Base-by-base conservation (phyloP, 2,113 vertebrate genomes). In the Dissostichus mawsoni region DNA sequence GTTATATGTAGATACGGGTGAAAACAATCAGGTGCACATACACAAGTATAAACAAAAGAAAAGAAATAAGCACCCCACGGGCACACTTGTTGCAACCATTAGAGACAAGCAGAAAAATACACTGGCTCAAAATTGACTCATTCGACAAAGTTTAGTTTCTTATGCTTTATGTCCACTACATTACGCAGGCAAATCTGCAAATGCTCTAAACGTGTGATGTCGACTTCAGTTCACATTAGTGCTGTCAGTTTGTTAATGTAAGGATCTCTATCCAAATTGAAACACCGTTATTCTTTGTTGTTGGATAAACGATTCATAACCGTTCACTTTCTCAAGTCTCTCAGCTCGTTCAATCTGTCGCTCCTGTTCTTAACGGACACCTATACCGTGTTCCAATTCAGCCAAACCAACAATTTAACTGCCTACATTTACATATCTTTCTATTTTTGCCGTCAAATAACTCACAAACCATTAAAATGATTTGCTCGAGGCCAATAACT, bases 1-100 rank as follows among this genome's bases (percentile, higher is more conserved):
- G 80, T 82, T 89, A 77, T 76, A 82, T 84, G 81, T 71, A 88
- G 88, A 89, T 88, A 91, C 81, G 62, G 18, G 55, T 2, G 8
- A 41, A 45, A 44, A 55, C 52, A 83, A 70, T 79, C 85, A 84
- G 78, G 80, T 82, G 67, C 64, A 76, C 80, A 83, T 68, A 59
- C 6, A 62, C 57, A 75, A 33, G 73, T n/a, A 63, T 36, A 77
- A 12, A 66, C 36, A 41, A 29, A 62, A 20, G 16, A 20, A 45
- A 52, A 82, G 12, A 78, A 82, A 84, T 63, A 81, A 72, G 14
- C 33, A 6, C 71, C 70, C 67, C 56, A 50, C 36, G 6, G 45
- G 57, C 41, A 56, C 13, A 55, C 11, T 66, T 50, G 64, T 50
- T 66, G 48, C 5, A 56, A 53, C 2, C 51, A 53, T 29, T 36